Base-by-base conservation (phyloP, 2,888 invertebrate species). In the Hydrotaea cyrtoneurina region DNA sequence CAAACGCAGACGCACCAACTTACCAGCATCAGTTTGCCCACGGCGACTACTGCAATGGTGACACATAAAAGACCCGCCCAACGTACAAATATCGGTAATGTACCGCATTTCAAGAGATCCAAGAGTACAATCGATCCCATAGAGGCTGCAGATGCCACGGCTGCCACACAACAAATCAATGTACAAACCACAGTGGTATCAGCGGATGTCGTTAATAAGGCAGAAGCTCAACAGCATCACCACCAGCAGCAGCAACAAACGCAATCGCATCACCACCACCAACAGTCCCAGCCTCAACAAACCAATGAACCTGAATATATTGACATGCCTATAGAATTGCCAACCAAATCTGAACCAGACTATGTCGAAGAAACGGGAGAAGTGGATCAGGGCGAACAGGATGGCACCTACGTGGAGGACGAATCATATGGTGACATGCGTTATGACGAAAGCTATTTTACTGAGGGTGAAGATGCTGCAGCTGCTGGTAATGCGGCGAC, bases 271-370 rank as follows among this genome's bases (percentile, higher is more conserved):
- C 81, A 77, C 1, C 80, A 83, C 86, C 59, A 71, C 88, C 88
- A 71, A 64, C 88, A 31, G 86, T 87, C 17, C 74, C 86, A 39
- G 86, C 88, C 76, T 83, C 89, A 86, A 71, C 90, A 89, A 79
- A 83, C 87, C 23, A 90, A 87, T 82, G 92, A 92, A 86, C 86
- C 92, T 43, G 93, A 93, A 89, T 93, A 92, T 84, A 93, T 93
- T 88, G 92, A 92, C 88, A 90, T 93, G 88, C 93, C 93, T 62
- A 93, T 93, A 82, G 92, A 93, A 87, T 89, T 95, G 86, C 94
- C 95, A 88, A 94, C 95, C 36, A 95, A 95, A 94, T 94, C 94
- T 91, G 95, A 95, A 93, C 95, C 95, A 0, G 95, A 95, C 92
- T 95, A 94, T 91, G 93, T 94, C 59, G 94, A 94, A 86, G 95